A percentile compares a stretch with the other conserved stretches of the same genome.
These are phyloP conservation scores for Paraplagusia blochii DNA, from an alignment of 2,113 vertebrate species.

Conservation along the genomic window DNA sequence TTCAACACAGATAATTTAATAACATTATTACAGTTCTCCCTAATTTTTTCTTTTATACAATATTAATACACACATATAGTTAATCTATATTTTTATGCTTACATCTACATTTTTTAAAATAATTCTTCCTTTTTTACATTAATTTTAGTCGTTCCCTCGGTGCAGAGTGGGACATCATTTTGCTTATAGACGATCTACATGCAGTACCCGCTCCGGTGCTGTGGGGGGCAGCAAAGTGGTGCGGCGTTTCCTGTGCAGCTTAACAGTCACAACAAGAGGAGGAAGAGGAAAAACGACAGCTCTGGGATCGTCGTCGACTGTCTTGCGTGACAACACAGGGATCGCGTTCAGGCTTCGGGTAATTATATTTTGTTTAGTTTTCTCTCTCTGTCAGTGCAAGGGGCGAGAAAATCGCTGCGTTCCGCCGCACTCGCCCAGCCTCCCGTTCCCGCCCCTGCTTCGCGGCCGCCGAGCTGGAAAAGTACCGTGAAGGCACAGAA, in stretches of 20 bases:
- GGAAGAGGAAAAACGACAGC: constrained; percentile 75
- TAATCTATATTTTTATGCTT: too few relatives aligned
- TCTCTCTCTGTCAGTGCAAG: background rate
- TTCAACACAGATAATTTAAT: too few relatives aligned
- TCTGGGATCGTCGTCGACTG: constrained; percentile 71
- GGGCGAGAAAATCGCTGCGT: background rate
- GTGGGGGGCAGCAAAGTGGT: constrained; percentile 54
- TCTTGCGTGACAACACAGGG: constrained; percentile 74
- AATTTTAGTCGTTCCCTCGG: background rate
- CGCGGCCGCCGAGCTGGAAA: constrained; percentile 4
- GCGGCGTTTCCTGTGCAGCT: constrained; percentile 51
- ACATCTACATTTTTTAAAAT: too few relatives aligned
- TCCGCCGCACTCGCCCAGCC: background rate
- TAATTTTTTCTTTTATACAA: too few relatives aligned
- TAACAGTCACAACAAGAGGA: constrained; percentile 69
- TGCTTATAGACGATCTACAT: background rate
- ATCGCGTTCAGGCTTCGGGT: constrained; percentile 66
- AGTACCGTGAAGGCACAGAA: constrained; percentile 47
- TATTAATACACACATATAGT: too few relatives aligned
- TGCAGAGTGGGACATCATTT: fast-evolving
- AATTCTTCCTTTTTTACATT: too few relatives aligned
- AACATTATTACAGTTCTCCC: too few relatives aligned
- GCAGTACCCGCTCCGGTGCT: constrained; percentile 46
- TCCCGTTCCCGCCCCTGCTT: background rate
- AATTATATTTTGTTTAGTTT: constrained; percentile 29